Evolutionary conservation across 2,797 vertebrate species (phyloP).

Genomic region (Urophycis tenuis): DNA sequence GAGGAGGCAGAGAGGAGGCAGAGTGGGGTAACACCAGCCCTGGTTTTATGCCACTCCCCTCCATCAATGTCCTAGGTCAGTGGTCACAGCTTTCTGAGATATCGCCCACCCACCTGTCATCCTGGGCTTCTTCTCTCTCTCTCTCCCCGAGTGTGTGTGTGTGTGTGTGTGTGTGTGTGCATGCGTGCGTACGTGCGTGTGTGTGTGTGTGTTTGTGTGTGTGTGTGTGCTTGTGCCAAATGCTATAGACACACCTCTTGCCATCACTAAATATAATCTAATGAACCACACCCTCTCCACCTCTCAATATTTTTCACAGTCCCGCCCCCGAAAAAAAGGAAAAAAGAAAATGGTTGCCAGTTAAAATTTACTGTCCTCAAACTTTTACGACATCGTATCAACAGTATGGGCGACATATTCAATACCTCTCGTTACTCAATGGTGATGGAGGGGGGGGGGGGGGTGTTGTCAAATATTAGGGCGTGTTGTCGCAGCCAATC

Average conservation of each 20-base stretch:
- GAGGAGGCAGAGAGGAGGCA: conserved; percentile 13
- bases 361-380: background rate
- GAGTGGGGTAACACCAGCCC: conserved; percentile 3
- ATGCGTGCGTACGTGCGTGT: too few species aligned
- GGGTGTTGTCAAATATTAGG: conserved; percentile 41
- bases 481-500: conserved; percentile 32
- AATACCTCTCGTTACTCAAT: conserved; percentile 30
- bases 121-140: background rate
- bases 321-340: conserved; percentile 8
- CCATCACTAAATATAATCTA: background rate
- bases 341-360: background rate
- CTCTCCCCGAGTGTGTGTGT: background rate
- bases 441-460: background rate
- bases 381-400: background rate
- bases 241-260: background rate
- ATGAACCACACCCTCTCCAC: background rate
- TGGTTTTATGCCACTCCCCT: background rate
- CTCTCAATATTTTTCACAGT: background rate
- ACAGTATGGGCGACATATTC: background rate
- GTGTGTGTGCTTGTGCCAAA: background rate
- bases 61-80: background rate
- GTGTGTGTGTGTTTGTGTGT: background rate
- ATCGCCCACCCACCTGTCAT: background rate
- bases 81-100: background rate
- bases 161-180: background rate